Base-by-base conservation (phyloP, 2,113 vertebrate species). In the Corythoichthys intestinalis region DNA sequence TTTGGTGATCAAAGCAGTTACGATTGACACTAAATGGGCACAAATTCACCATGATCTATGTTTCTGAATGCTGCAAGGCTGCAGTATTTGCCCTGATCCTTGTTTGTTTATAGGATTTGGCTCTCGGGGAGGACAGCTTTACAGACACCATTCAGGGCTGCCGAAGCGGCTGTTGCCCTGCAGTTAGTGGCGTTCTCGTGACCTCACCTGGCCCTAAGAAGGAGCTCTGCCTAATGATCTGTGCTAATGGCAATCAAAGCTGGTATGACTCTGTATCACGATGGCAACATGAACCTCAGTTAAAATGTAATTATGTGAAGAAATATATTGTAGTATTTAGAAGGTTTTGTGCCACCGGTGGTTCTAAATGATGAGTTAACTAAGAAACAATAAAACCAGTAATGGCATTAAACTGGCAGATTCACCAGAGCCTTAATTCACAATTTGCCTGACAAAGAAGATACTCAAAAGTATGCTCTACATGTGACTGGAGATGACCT, bases 201-300 rank as follows among this genome's bases (percentile, higher is more conserved):
- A 91, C 88, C 87, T 90, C 83, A 87, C 86, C 88, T 88, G 78
- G 84, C 77, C 86, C 74, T 72, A 38, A 68, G 63, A 78, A 70
- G 76, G 85, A 75, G 65, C 73, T 65, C 79, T 90, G 88, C 86
- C 84, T 90, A 91, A 91, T 92, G 90, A 71, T 70, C 82, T 84
- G 84, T 89, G 86, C 74, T 91, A 90, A 90, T 86, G 79, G 78
- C 81, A 74, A 80, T 78, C 83, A 79, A 85, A 86, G 85, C 77
- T 80, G 70, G 80, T 81, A 76, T 88, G 82, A 67, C 70, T 86
- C 81, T 74, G 79, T 2, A 74, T 86, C 79, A 68, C 81, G 77
- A 72, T 67, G 71, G 80, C 66, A 87, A 86, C 85, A 39, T 10
- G 28, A 54, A 64, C 69, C 67, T 47, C 37, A 69, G 63, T 41